Conservation (phyloP, 2,888 invertebrate species). For the Hirtodrosophila duncani region DNA sequence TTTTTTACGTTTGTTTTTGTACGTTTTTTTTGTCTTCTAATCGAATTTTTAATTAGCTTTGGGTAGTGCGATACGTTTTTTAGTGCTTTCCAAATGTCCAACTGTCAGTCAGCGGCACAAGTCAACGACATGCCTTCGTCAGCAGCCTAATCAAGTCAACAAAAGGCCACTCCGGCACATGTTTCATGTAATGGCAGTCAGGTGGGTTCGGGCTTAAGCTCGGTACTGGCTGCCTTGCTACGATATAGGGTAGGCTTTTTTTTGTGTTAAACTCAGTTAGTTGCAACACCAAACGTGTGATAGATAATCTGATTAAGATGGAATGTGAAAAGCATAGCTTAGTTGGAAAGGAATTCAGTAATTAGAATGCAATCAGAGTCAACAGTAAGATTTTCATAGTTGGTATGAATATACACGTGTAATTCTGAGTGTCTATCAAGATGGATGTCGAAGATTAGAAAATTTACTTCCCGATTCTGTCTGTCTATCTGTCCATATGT, state of each 20-base stretch:
- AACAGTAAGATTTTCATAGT: too few relatives aligned
- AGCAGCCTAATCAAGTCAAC: constrained; percentile 26
- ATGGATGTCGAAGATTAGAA: too few relatives aligned
- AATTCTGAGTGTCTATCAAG: too few relatives aligned
- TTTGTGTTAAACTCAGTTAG: too few relatives aligned
- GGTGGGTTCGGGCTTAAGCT: too few relatives aligned
- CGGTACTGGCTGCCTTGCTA: too few relatives aligned
- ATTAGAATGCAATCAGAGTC: too few relatives aligned
- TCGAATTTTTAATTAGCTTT: constrained; percentile 68
- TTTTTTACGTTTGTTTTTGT: constrained; percentile 9
- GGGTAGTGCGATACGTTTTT: constrained; percentile 5
- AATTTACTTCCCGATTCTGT: too few relatives aligned
- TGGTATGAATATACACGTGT: background rate
- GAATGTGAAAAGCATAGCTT: constrained; percentile 14
- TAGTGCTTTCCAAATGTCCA: constrained; percentile 6
- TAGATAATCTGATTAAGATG: constrained; percentile 61
- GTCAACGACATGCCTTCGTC: constrained; percentile 31
- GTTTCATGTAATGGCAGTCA: too few relatives aligned
- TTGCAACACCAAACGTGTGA: background rate
- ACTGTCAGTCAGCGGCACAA: constrained; percentile 30
- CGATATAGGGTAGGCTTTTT: too few relatives aligned
- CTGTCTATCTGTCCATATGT: too few relatives aligned
- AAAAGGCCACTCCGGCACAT: too few relatives aligned
- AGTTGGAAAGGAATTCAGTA: constrained; percentile 4
- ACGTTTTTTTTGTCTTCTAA: constrained; percentile 35